phyloP scores from a whole-genome alignment of 1,140 invertebrate species.

The Magallana gigas region DNA sequence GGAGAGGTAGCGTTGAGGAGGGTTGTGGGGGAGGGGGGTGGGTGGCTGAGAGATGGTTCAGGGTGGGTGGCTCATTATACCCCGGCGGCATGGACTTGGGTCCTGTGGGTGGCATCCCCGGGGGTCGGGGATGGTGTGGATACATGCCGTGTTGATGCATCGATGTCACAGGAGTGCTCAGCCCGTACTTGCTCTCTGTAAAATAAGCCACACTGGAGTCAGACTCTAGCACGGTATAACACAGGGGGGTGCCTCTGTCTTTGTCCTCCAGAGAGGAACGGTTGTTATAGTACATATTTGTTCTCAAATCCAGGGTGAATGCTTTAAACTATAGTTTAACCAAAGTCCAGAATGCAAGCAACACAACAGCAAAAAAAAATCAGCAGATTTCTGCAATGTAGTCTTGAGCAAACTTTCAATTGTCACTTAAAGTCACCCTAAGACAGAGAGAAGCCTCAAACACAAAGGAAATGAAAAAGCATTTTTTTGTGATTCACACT shows the following conservation, averaged over 20 bases:
- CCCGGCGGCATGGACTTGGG: constrained; percentile 58
- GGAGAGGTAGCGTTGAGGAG: constrained; percentile 62
- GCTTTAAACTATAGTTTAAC: not conserved
- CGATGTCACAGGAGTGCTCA: constrained; percentile 53
- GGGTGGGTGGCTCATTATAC: constrained; percentile 72
- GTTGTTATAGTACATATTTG: not conserved
- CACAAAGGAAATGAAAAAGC: not conserved
- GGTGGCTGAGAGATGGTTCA: constrained; percentile 67
- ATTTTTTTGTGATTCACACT: constrained; percentile 13
- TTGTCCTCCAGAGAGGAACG: not conserved
- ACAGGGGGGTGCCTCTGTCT: not conserved
- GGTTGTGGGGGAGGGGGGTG: constrained; percentile 73
- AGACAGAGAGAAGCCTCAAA: not conserved
- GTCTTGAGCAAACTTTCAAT: too few relatives aligned
- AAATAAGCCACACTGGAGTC: constrained; percentile 36
- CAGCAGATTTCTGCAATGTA: too few relatives aligned
- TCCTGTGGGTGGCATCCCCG: constrained; percentile 55
- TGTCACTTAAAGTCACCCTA: too few relatives aligned
- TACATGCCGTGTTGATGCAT: constrained; percentile 69
- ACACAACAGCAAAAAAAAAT: too few relatives aligned
- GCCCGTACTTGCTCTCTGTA: constrained; percentile 58
- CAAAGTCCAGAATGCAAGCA: too few relatives aligned
- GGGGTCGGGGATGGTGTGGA: constrained; percentile 60
- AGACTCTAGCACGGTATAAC: not conserved
- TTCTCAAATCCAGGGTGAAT: not conserved